These are phyloP conservation scores for Marcusenius ussheri DNA, from an alignment of 2,113 vertebrate genomes.

Conservation along the genomic window DNA sequence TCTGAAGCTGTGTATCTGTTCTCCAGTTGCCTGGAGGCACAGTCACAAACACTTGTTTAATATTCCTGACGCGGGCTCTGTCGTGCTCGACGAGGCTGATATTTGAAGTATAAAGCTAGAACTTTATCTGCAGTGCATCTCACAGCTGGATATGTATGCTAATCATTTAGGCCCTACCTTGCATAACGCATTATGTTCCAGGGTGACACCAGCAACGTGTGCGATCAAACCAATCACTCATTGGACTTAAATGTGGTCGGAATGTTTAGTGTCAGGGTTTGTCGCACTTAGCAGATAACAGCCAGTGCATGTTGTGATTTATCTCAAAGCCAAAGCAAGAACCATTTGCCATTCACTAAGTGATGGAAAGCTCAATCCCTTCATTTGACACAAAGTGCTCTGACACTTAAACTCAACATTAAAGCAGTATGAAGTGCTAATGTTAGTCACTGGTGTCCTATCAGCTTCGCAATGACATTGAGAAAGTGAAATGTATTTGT, in stretches of 20 bases:
- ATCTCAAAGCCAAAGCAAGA: not conserved
- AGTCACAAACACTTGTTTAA: conserved; percentile 5
- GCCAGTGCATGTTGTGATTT: not conserved
- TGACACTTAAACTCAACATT: not conserved
- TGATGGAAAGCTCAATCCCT: not conserved
- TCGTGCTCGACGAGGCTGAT: not conserved
- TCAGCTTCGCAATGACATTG: not conserved
- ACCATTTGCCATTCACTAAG: not conserved
- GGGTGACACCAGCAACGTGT: not conserved
- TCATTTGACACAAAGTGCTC: not conserved
- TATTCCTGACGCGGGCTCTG: not conserved
- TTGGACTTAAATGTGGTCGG: not conserved
- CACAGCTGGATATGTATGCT: not conserved
- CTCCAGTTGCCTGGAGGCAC: not conserved
- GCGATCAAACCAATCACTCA: not conserved
- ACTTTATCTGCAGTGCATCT: not conserved
- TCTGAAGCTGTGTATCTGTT: not conserved
- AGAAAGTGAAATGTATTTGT: not conserved
- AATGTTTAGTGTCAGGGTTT: not conserved
- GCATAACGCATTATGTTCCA: not conserved
- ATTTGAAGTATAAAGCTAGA: not conserved
- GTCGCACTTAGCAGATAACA: not conserved
- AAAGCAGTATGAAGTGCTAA: not conserved
- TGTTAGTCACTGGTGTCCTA: not conserved
- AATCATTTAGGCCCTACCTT: not conserved